Evolutionary conservation across 2,113 vertebrate species (phyloP).

Genomic region (Morone saxatilis): DNA sequence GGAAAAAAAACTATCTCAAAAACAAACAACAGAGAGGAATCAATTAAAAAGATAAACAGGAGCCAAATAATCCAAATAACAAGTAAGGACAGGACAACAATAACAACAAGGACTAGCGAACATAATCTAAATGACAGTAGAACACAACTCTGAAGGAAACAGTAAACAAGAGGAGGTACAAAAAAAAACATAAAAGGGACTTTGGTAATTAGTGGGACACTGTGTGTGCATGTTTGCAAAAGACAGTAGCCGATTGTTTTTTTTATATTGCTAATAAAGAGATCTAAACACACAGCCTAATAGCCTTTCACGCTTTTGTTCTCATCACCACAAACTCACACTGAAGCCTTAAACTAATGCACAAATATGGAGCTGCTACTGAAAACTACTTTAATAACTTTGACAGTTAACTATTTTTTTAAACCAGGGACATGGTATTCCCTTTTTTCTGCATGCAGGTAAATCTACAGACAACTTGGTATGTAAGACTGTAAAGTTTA

Average conservation of each 20-base stretch:
- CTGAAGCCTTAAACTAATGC: background rate
- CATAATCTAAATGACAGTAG: background rate
- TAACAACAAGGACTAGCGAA: background rate
- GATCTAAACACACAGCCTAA: constrained; percentile 1
- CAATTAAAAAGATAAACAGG: constrained; percentile 10
- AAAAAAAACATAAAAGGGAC: constrained; percentile 12
- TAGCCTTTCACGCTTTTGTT: background rate
- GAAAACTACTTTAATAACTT: background rate
- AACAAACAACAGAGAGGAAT: background rate
- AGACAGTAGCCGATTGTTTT: constrained; percentile 7
- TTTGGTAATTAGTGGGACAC: constrained; percentile 16
- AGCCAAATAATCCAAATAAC: constrained; percentile 15
- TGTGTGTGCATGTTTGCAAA: background rate
- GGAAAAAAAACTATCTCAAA: background rate
- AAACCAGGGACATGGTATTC: background rate
- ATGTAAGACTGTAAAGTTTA: constrained; percentile 36
- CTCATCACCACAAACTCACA: constrained; percentile 3
- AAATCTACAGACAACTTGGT: constrained; percentile 11
- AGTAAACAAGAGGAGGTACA: constrained; percentile 18
- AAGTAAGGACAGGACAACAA: background rate
- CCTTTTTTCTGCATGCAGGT: background rate
- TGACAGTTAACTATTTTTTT: background rate
- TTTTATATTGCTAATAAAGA: constrained; percentile 11
- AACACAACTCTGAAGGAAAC: background rate
- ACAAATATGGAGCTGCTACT: constrained; percentile 14